Evolutionary conservation across 2,113 vertebrate genomes (phyloP), one percentile per base, ranked within the genome.

Genomic region (Pangasianodon gigas): DNA sequence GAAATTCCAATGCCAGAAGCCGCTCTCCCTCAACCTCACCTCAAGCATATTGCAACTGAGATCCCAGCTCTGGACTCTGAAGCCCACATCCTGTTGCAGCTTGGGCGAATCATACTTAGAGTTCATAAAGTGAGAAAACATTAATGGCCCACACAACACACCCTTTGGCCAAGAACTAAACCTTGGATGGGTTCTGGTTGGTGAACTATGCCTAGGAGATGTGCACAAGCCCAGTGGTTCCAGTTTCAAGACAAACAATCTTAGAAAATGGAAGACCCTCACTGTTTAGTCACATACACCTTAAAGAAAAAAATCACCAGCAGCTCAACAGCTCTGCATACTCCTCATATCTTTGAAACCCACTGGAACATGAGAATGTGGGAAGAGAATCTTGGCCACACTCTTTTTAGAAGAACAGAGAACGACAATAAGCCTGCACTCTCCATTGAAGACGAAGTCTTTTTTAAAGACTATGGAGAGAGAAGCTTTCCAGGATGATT

Each of bases 381-480:
- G 37, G 37, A 24, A 86, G 74, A 13, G 41, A 85, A 19, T 29
- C 65, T 90, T 11, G 80, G 86, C 14, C 10, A 54, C 18, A 75
- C 46, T 32, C 1, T 75, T 2, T 85, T 87, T 44, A 21, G 26
- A 46, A 62, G 16, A 29, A 54, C 86, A 62, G 62, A 41, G 32
- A 18, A 88, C 37, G 87, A 88, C 69, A 69, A 54, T 29, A 88
- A 67, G 83, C 4, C 24, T 32, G 26, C 79, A 24, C 56, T 75
- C 8, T 88, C 69, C 46, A 79, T 85, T 1, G n/a, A 88, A 16
- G 86, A 88, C 32, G 48, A 79, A 77, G 41, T 54, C 10, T 37
- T 88, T 87, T 58, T n/a, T 90, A 75, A 69, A 84, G 52, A 21
- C 21, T 44, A 87, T 87, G 62, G 65, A 90, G 3, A 71, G 9